Percentiles rank a stretch among this genome's conserved stretches.
Conservation (phyloP, 2,888 invertebrate species). For the Plebejus melissa region DNA sequence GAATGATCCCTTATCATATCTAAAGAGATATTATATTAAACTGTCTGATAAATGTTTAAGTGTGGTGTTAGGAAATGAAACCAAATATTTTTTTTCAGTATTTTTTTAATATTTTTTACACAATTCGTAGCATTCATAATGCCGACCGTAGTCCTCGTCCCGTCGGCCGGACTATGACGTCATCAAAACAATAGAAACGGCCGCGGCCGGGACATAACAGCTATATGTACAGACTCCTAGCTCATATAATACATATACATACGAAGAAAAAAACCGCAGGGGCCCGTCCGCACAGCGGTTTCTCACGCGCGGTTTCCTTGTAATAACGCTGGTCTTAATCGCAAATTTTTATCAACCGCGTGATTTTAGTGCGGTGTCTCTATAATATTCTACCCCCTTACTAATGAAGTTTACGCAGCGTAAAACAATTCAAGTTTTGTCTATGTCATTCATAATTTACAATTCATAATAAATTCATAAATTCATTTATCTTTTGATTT, state of each 20-base stretch:
- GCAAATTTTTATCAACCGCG: neutral
- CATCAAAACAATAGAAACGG: conserved; percentile 55
- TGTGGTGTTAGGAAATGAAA: conserved; percentile 52
- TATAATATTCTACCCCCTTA: neutral
- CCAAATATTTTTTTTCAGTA: conserved; percentile 65
- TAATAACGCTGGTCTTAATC: neutral
- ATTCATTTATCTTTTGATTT: neutral
- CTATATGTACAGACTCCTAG: conserved; percentile 78
- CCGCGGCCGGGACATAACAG: conserved; percentile 62
- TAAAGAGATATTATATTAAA: too few species aligned
- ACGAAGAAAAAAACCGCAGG: conserved; percentile 64
- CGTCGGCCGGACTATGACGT: conserved; percentile 53
- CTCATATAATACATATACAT: conserved; percentile 74
- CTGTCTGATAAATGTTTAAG: neutral
- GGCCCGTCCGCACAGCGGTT: conserved; percentile 3
- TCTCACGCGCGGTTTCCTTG: neutral
- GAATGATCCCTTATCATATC: too few species aligned
- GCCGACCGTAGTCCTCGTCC: conserved; percentile 69
- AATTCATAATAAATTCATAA: too few species aligned
- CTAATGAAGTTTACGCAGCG: neutral
- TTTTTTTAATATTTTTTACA: conserved; percentile 81
- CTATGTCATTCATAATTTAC: neutral
- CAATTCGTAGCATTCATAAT: conserved; percentile 81
- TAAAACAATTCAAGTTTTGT: neutral
- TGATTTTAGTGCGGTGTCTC: neutral